phyloP scores from a whole-genome alignment of 2,113 vertebrate genomes.

The Aptenodytes forsteri region DNA sequence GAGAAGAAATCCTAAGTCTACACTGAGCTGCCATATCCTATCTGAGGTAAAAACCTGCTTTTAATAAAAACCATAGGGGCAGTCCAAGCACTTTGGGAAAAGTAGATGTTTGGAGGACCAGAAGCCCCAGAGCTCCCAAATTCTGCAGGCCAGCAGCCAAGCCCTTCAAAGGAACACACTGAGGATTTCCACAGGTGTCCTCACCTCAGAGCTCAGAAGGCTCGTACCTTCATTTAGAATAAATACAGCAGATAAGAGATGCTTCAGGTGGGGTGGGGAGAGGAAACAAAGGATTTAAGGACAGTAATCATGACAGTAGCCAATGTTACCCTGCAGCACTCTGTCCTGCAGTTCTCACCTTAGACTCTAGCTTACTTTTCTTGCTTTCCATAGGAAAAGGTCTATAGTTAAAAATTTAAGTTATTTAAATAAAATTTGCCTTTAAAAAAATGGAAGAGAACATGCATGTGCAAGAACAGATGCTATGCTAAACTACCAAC shows the following conservation, averaged over 20 bases:
- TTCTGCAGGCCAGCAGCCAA: not conserved
- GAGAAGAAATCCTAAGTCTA: not conserved
- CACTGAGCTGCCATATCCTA: not conserved
- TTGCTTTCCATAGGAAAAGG: constrained; percentile 40
- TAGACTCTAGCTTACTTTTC: not conserved
- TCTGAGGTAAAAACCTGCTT: constrained; percentile 13
- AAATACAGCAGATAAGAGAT: not conserved
- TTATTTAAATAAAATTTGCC: constrained; percentile 32
- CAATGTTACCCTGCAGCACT: not conserved
- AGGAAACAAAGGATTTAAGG: not conserved
- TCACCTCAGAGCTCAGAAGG: not conserved
- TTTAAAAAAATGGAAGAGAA: constrained; percentile 24
- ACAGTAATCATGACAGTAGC: not conserved
- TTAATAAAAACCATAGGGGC: not conserved
- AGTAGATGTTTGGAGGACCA: not conserved
- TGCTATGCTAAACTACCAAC: constrained; percentile 34
- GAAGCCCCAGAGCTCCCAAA: not conserved
- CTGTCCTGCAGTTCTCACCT: not conserved
- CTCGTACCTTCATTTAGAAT: not conserved
- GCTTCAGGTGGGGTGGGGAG: not conserved
- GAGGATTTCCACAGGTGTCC: not conserved
- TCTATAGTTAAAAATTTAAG: not conserved
- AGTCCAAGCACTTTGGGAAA: not conserved
- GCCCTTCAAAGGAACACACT: not conserved
- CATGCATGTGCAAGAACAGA: constrained; percentile 38